These are phyloP conservation scores for Sitodiplosis mosellana DNA, from an alignment of 1,140 invertebrate species.

Conservation along the genomic window DNA sequence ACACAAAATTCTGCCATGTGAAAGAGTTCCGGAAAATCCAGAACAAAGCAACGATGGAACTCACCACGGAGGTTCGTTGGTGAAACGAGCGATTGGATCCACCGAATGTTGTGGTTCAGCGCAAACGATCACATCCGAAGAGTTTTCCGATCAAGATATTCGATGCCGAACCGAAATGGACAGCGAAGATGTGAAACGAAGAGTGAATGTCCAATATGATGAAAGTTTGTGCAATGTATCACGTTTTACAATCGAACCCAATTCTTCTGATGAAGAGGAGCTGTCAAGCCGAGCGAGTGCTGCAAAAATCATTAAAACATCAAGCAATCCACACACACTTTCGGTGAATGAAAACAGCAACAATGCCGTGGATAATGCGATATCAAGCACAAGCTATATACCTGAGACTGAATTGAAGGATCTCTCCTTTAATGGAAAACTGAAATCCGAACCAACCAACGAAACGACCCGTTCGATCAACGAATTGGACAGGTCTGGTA, in stretches of 20 bases:
- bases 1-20: background rate
- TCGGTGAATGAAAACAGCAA: conserved; percentile 16
- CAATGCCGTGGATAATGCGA: conserved; percentile 20
- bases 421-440: conserved; percentile 20
- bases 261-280: background rate
- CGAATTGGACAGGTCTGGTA: background rate
- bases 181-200: background rate
- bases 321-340: background rate
- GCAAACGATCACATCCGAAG: background rate
- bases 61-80: background rate
- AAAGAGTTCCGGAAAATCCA: background rate
- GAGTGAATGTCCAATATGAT: background rate
- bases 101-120: background rate
- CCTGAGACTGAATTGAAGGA: conserved; percentile 5
- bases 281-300: background rate
- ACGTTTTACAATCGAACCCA: background rate
- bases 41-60: background rate
- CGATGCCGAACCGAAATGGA: background rate
- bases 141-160: background rate
- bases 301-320: background rate
- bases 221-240: background rate
- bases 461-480: conserved; percentile 1
- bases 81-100: background rate
- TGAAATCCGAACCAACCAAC: conserved; percentile 11
- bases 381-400: conserved; percentile 2